These are phyloP conservation scores for Vidua chalybeata DNA, from an alignment of 2,113 vertebrate species.

Conservation along the genomic window DNA sequence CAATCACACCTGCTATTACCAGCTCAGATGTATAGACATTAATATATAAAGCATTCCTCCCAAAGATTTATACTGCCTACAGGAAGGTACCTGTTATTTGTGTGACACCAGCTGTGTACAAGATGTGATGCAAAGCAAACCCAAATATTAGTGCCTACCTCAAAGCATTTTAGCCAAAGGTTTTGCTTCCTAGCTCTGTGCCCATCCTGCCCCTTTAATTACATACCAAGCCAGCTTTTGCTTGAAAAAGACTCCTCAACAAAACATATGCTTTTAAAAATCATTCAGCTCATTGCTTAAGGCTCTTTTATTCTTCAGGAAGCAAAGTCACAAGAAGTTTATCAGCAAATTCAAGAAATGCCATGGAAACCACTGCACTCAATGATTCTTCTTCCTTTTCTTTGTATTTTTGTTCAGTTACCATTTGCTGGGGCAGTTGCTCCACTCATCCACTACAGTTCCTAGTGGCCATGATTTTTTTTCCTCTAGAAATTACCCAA, in stretches of 20 bases:
- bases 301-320: background rate
- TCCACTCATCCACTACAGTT: background rate
- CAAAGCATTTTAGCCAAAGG: background rate
- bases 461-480: background rate
- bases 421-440: background rate
- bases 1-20: constrained; percentile 20
- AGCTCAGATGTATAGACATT: background rate
- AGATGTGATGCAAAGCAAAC: background rate
- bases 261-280: background rate
- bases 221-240: background rate
- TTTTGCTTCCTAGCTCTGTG: background rate
- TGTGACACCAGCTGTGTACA: background rate
- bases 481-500: background rate
- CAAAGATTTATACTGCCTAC: background rate
- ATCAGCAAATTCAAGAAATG: background rate
- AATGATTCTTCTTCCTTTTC: background rate
- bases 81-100: background rate
- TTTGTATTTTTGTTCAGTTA: background rate
- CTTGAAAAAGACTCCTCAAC: background rate
- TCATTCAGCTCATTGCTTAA: background rate
- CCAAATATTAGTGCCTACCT: background rate
- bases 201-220: background rate
- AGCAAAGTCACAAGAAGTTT: background rate
- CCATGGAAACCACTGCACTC: background rate
- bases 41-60: background rate